Evolutionary conservation across 2,113 vertebrate genomes (phyloP).

Genomic region (Cyprinodon brontotheroides): DNA sequence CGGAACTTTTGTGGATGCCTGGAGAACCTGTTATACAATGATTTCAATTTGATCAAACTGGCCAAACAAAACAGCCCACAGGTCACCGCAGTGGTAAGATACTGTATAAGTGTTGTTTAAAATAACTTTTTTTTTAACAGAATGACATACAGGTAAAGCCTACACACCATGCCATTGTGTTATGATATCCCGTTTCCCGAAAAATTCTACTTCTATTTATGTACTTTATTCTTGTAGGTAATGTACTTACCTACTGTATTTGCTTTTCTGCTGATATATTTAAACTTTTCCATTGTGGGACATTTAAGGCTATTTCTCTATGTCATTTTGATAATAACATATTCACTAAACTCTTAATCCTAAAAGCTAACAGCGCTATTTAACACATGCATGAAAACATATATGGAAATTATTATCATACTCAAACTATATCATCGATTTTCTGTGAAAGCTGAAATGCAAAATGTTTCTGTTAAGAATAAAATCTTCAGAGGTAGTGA

Average conservation of each 20-base stretch:
- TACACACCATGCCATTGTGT: neutral
- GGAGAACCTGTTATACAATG: slow-evolving; percentile 92
- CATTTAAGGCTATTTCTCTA: neutral
- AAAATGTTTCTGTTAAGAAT: neutral
- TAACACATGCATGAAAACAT: neutral
- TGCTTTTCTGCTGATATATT: too few relatives aligned
- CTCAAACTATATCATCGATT: neutral
- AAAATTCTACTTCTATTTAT: too few relatives aligned
- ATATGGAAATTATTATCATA: neutral
- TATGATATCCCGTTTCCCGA: neutral
- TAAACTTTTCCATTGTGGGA: too few relatives aligned
- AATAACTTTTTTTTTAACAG: too few relatives aligned
- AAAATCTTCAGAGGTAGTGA: too few relatives aligned
- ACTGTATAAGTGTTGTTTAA: neutral
- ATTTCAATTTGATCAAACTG: slow-evolving; percentile 86
- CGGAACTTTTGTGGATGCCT: slow-evolving; percentile 92
- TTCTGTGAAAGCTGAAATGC: neutral
- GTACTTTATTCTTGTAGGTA: too few relatives aligned
- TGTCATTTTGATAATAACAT: neutral
- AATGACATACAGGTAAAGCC: neutral
- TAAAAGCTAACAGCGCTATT: neutral
- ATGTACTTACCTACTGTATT: too few relatives aligned
- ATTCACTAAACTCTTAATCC: neutral
- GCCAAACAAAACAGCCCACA: slow-evolving; percentile 80
- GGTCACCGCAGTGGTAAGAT: slow-evolving; percentile 85